Evolutionary conservation across 2,797 vertebrate genomes (phyloP).

Genomic region (Crocidura indochinensis): DNA sequence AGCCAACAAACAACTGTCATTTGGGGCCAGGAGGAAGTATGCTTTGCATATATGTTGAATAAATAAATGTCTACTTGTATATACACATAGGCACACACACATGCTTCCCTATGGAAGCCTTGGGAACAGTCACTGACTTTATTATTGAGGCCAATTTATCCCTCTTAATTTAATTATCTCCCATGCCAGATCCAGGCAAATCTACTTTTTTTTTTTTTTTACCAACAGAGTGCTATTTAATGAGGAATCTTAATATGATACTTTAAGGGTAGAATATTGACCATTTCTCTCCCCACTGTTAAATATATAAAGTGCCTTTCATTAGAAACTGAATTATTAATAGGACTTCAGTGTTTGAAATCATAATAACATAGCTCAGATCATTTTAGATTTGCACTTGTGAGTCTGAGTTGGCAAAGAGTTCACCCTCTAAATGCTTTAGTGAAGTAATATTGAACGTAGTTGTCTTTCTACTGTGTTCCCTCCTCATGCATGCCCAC

Average conservation of each 20-base stretch:
- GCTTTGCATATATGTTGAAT: not conserved
- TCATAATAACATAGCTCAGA: not conserved
- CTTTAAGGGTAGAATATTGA: not conserved
- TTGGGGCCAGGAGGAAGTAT: too few species aligned
- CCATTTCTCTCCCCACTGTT: not conserved
- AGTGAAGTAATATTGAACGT: not conserved
- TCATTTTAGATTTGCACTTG: not conserved
- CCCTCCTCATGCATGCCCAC: fast-evolving
- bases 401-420: not conserved
- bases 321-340: not conserved
- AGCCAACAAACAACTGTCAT: too few species aligned
- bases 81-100: not conserved
- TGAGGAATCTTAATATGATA: not conserved
- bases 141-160: not conserved
- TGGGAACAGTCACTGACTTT: not conserved
- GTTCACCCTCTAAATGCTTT: not conserved
- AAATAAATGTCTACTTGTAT: not conserved
- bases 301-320: not conserved
- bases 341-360: not conserved
- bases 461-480: not conserved
- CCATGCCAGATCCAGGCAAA: not conserved
- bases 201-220: not conserved
- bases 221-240: not conserved
- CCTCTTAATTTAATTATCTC: not conserved
- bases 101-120: not conserved